These are phyloP conservation scores for Spodoptera litura DNA, from an alignment of 1,140 invertebrate species.

Conservation along the genomic window DNA sequence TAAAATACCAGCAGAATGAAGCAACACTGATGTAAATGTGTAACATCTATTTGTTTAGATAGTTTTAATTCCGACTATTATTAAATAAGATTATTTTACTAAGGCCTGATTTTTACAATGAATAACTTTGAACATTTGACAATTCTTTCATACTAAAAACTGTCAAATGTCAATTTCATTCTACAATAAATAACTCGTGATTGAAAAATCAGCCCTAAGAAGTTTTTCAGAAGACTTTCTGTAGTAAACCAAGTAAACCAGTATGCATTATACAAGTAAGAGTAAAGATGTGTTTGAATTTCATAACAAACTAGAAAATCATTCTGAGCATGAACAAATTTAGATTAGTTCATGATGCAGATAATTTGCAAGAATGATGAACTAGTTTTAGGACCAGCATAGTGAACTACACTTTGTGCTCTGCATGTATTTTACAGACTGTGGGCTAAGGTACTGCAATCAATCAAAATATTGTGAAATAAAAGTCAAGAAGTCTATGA, in stretches of 20 bases:
- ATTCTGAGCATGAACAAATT: too few relatives aligned
- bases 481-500: constrained; percentile 12
- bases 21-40: constrained; percentile 17
- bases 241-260: constrained; percentile 4
- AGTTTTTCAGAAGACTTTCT: background rate
- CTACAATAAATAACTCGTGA: too few relatives aligned
- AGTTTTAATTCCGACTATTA: constrained; percentile 44
- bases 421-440: constrained; percentile 15
- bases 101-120: background rate
- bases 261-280: background rate
- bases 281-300: background rate
- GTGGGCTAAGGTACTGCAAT: background rate
- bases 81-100: constrained; percentile 28
- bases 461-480: constrained; percentile 23
- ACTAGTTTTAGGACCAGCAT: background rate
- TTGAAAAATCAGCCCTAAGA: background rate
- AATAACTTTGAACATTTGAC: too few relatives aligned
- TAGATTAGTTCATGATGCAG: too few relatives aligned
- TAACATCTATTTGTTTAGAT: constrained; percentile 2
- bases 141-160: too few relatives aligned
- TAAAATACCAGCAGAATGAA: background rate
- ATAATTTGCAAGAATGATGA: too few relatives aligned
- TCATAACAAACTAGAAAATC: too few relatives aligned
- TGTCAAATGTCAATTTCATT: too few relatives aligned
- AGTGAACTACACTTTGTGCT: background rate